Conservation (phyloP, 2,113 vertebrate species). For the Arvicanthis niloticus region DNA sequence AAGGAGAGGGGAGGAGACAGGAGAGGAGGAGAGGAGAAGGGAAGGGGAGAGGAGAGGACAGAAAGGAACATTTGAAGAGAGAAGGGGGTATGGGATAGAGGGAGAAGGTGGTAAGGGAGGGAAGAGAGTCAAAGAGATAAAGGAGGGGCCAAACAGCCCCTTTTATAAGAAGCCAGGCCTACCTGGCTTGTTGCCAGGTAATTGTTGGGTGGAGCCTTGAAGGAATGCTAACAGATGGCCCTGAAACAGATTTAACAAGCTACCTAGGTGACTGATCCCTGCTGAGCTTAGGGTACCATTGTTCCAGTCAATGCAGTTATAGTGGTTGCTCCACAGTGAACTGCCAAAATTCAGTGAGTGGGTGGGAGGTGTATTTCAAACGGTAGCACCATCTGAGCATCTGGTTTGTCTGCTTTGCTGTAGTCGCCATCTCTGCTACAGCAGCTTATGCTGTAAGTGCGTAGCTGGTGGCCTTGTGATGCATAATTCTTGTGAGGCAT, state of each 20-base stretch:
- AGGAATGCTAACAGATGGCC: not conserved
- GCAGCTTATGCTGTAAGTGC: not conserved
- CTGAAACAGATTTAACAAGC: not conserved
- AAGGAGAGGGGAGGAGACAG: too few relatives aligned
- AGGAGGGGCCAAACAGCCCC: too few relatives aligned
- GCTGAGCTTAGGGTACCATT: not conserved
- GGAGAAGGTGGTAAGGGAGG: too few relatives aligned
- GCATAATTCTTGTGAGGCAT: accelerated
- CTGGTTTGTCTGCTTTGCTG: not conserved
- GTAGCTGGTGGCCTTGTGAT: too few relatives aligned
- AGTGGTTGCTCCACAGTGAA: not conserved
- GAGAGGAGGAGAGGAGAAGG: too few relatives aligned
- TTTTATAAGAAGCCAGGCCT: too few relatives aligned
- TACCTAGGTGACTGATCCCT: not conserved
- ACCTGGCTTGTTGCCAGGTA: too few relatives aligned
- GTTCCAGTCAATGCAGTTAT: not conserved
- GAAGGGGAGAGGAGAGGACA: too few relatives aligned
- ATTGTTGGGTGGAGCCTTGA: too few relatives aligned
- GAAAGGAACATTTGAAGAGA: too few relatives aligned
- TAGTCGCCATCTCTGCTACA: accelerated
- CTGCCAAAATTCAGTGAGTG: not conserved
- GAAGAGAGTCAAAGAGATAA: too few relatives aligned
- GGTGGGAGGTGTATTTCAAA: not conserved
- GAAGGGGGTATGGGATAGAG: too few relatives aligned
- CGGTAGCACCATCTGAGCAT: not conserved